Conservation (phyloP, 2,113 vertebrate species). For the Oxygymnocypris stewartii region DNA sequence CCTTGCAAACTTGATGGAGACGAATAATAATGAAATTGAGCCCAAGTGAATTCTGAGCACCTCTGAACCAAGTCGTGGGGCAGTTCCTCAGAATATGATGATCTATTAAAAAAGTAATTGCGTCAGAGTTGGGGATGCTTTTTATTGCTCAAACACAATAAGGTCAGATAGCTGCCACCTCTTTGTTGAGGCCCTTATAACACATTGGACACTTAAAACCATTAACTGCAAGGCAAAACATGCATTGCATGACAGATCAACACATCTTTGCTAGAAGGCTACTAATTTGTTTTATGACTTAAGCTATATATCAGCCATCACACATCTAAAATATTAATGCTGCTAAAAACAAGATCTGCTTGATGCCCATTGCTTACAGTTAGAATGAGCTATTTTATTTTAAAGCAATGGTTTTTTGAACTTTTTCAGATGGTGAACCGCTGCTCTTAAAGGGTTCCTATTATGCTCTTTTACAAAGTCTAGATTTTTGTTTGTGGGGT, state of each 20-base stretch:
- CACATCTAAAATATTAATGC: conserved; percentile 53
- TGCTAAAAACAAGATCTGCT: conserved; percentile 49
- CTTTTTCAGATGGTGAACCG: background rate
- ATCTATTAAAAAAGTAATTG: conserved; percentile 57
- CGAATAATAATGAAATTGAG: conserved; percentile 37
- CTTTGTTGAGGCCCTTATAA: conserved; percentile 57
- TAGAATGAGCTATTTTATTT: background rate
- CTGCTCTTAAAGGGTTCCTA: background rate
- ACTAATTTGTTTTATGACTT: conserved; percentile 47
- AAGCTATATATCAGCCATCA: conserved; percentile 51
- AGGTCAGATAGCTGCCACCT: conserved; percentile 66
- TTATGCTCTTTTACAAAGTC: too few species aligned
- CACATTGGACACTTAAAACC: conserved; percentile 54
- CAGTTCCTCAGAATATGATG: conserved; percentile 54
- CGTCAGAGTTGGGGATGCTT: conserved; percentile 60
- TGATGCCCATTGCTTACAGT: background rate
- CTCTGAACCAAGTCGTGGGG: conserved; percentile 44
- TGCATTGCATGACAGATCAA: conserved; percentile 49
- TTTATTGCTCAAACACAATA: conserved; percentile 64
- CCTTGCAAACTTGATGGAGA: conserved; percentile 50
- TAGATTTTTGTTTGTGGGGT: too few species aligned
- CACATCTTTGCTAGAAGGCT: conserved; percentile 53
- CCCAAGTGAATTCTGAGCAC: conserved; percentile 53
- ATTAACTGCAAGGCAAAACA: conserved; percentile 64
- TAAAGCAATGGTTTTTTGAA: background rate